phyloP scores from a whole-genome alignment of 2,113 vertebrate species.

The Mesitornis unicolor region DNA sequence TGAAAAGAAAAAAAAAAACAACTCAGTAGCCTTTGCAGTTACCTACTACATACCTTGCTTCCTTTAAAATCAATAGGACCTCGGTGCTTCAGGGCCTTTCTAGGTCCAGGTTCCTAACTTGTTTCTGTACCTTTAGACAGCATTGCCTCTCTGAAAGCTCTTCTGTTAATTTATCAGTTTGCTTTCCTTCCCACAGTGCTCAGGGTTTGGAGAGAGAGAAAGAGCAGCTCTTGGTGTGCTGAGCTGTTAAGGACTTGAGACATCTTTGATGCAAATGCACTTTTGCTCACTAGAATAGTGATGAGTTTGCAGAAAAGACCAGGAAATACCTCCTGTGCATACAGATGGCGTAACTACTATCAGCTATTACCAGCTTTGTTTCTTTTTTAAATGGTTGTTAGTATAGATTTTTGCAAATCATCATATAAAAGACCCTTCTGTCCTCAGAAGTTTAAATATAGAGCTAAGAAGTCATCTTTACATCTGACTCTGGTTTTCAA shows the following conservation, averaged over 20 bases:
- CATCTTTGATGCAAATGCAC: conserved; percentile 1
- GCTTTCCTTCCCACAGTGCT: background rate
- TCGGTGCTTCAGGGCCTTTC: background rate
- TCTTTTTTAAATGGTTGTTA: background rate
- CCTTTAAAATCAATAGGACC: background rate
- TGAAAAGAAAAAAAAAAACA: background rate
- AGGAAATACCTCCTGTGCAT: conserved; percentile 43
- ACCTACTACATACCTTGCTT: background rate
- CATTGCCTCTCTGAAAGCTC: background rate
- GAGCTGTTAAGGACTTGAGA: background rate
- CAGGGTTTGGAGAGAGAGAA: background rate
- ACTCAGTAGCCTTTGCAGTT: background rate
- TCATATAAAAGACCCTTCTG: background rate
- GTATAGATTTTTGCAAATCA: background rate
- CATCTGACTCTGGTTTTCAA: background rate
- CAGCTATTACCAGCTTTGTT: background rate
- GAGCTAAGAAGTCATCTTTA: background rate
- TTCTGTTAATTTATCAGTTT: background rate
- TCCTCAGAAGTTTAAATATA: background rate
- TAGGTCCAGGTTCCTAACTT: background rate
- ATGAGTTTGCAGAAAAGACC: conserved; percentile 44
- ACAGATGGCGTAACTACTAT: conserved; percentile 14
- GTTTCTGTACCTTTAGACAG: background rate
- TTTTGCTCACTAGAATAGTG: conserved; percentile 38
- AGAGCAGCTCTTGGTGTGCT: background rate